Conservation (phyloP, 2,797 vertebrate species). For the Pelobates cultripes region DNA sequence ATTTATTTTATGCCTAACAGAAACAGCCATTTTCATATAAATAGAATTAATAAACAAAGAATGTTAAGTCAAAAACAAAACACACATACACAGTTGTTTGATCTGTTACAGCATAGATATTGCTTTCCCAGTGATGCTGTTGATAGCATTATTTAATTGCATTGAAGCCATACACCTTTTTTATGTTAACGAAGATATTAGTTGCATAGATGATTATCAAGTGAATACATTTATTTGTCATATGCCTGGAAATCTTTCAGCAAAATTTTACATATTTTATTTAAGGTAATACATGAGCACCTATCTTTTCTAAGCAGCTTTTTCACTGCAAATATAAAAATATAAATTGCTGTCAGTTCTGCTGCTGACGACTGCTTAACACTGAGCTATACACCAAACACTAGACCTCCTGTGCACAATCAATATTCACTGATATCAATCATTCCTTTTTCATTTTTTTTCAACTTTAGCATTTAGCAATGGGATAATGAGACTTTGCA, state of each 20-base stretch:
- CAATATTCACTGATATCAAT: conserved; percentile 37
- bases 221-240: background rate
- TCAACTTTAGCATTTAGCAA: background rate
- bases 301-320: conserved; percentile 37
- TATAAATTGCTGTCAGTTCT: conserved; percentile 42
- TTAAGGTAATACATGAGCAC: background rate
- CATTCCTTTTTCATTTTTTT: conserved; percentile 3
- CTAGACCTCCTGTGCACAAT: conserved; percentile 34
- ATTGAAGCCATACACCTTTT: background rate
- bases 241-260: background rate
- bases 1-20: background rate
- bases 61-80: background rate
- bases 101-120: background rate
- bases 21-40: background rate
- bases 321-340: background rate
- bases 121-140: background rate
- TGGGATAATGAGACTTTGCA: background rate
- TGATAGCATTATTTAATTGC: background rate
- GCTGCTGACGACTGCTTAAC: conserved; percentile 42
- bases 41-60: background rate
- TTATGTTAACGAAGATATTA: conserved; percentile 33
- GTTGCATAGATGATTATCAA: background rate
- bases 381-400: conserved; percentile 26
- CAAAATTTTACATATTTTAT: too few relatives aligned
- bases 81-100: background rate